Conservation (phyloP, 2,797 vertebrate species). For the Melanotaenia trifasciata region DNA sequence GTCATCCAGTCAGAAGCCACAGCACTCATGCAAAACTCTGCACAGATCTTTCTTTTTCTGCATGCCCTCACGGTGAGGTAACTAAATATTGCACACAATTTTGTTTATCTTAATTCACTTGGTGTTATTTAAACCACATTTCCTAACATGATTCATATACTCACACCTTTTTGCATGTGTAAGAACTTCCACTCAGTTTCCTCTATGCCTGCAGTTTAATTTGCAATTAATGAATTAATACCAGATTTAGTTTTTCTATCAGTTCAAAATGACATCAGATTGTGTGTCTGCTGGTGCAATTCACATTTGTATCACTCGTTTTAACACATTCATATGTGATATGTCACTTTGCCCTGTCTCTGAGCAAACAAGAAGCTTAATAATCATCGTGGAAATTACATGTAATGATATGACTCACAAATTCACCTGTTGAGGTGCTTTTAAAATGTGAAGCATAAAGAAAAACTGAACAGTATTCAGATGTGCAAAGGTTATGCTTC, state of each 20-base stretch:
- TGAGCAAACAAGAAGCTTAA: slow-evolving; percentile 11
- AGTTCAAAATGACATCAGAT: slow-evolving; percentile 40
- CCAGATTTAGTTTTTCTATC: slow-evolving; percentile 43
- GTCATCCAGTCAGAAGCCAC: slow-evolving; percentile 54
- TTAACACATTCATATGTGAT: slow-evolving; percentile 24
- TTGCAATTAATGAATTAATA: not conserved
- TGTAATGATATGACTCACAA: slow-evolving; percentile 22
- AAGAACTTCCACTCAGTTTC: slow-evolving; percentile 2
- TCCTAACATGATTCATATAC: slow-evolving; percentile 4
- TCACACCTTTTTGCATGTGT: not conserved
- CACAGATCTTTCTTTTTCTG: slow-evolving; percentile 29
- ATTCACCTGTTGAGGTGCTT: slow-evolving; percentile 18
- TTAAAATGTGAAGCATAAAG: slow-evolving; percentile 19
- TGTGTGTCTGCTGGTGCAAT: slow-evolving; percentile 10
- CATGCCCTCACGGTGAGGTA: slow-evolving; percentile 10
- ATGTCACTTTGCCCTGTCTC: slow-evolving; percentile 7
- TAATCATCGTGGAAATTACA: slow-evolving; percentile 29
- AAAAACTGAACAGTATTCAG: slow-evolving; percentile 6
- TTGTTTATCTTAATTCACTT: slow-evolving; percentile 20
- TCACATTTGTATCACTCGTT: slow-evolving; percentile 28
- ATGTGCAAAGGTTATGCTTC: slow-evolving; percentile 37
- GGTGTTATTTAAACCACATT: slow-evolving; percentile 9
- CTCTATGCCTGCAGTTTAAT: slow-evolving; percentile 5
- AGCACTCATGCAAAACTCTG: slow-evolving; percentile 49
- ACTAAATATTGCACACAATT: not conserved